phyloP scores from a whole-genome alignment of 2,113 vertebrate genomes.

The Paratilapia polleni region DNA sequence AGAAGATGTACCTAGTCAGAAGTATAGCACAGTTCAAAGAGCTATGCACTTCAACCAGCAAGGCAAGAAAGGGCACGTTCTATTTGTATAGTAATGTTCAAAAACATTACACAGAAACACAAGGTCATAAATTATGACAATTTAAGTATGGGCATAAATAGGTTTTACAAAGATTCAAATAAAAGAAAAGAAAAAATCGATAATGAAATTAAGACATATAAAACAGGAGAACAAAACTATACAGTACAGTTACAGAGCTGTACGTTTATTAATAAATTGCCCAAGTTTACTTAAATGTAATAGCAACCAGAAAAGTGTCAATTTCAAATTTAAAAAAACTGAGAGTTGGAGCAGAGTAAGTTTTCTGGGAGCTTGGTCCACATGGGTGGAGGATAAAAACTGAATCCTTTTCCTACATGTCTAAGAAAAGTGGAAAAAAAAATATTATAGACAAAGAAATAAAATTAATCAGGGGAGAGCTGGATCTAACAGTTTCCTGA shows the following conservation, averaged over 20 bases:
- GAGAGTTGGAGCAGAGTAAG: no score
- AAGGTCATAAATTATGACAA: not conserved
- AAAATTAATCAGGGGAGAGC: not conserved
- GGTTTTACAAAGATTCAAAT: not conserved
- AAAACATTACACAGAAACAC: no score
- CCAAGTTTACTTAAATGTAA: not conserved
- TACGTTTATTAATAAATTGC: not conserved
- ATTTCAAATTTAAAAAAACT: no score
- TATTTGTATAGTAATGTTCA: not conserved
- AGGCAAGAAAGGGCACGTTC: not conserved
- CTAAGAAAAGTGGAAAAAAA: not conserved
- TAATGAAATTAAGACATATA: not conserved
- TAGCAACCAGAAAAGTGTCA: no score
- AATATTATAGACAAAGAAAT: not conserved
- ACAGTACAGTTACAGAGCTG: no score
- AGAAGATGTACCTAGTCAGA: conserved; percentile 89
- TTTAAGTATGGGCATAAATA: not conserved
- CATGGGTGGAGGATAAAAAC: no score
- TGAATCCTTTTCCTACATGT: no score
- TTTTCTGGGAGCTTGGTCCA: no score
- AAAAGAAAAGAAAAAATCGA: not conserved
- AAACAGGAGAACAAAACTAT: not conserved
- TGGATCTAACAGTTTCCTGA: not conserved
- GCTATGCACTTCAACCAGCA: not conserved
- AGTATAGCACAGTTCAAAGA: conserved; percentile 25